Base-by-base conservation (phyloP, 2,113 vertebrate species). In the Neolamprologus kungweensis region DNA sequence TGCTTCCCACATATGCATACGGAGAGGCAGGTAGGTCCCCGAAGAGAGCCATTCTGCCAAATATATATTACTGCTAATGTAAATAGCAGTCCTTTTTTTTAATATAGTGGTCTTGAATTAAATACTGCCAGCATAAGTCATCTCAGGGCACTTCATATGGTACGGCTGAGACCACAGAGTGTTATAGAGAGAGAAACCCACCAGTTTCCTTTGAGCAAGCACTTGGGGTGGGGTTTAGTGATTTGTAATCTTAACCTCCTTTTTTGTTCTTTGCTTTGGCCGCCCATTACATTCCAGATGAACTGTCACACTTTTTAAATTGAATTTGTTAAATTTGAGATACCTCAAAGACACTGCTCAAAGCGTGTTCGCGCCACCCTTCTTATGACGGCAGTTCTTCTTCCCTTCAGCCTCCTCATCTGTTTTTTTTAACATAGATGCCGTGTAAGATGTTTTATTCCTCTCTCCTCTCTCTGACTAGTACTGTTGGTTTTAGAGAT, bases 401-500 rank as follows among this genome's bases (percentile, higher is more conserved):
- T 17, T 86, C 37, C 23, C 28, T 65, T 89, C 80, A 40, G 9
- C 33, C 57, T 84, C 51, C 14, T 73, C 35, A 42, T 88, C 21
- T 79, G 19, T 80, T 88, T 87, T 82, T 87, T 87, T 7, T 63
- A 47, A 84, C 5, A 3, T 55, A 26, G 45, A 37, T 80, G 55
- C 65, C 12, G 21, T 47, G 80, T 89, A 21, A 78, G 58, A 85
- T 71, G 65, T 85, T 87, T 80, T 42, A 50, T 68, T 71, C 57
- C 35, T 65, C 54, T 17, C 68, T 79, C 53, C 85, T 47, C 80
- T 81, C 79, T 78, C 89, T 89, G 84, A 84, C 85, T 86, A 11
- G 79, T 90, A 9, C 86, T 95, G 93, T 95, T 95, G 89, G 92
- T 95, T 95, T 94, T 94, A 83, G 85, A 91, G 83, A 87, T 93